phyloP scores from a whole-genome alignment of 1,140 invertebrate genomes.

The Drosophila pandora region DNA sequence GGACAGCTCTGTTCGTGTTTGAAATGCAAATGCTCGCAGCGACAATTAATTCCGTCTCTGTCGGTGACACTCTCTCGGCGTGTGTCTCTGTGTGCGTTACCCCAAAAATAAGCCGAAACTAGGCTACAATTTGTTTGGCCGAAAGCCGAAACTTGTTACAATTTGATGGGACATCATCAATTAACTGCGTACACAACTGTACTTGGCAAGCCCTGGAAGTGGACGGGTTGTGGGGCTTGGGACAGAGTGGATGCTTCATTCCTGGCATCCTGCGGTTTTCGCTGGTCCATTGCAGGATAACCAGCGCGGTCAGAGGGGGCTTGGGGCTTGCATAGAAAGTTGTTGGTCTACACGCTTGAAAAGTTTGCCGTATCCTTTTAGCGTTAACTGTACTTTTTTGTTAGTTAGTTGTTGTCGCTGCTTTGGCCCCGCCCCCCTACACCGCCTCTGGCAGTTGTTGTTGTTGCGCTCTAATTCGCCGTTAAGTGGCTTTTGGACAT shows the following conservation, averaged over 20 bases:
- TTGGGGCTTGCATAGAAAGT: conserved; percentile 21
- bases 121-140: conserved; percentile 48
- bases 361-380: conserved; percentile 73
- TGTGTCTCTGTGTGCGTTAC: conserved; percentile 1
- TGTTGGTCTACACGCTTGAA: conserved; percentile 43
- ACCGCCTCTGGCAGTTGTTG: conserved; percentile 28
- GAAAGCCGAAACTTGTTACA: conserved; percentile 43
- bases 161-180: conserved; percentile 52
- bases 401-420: conserved; percentile 61
- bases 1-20: conserved; percentile 23
- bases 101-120: conserved; percentile 14
- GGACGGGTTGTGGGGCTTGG: not conserved
- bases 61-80: not conserved
- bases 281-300: conserved; percentile 31
- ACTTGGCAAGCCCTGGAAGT: conserved; percentile 12
- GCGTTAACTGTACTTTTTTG: conserved; percentile 75
- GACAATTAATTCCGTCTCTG: conserved; percentile 41
- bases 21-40: conserved; percentile 43
- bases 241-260: not conserved
- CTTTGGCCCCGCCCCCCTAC: conserved; percentile 1
- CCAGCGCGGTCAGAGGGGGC: not conserved
- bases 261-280: conserved; percentile 24
- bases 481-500: conserved; percentile 81
- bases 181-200: conserved; percentile 52
- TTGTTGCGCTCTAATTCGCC: conserved; percentile 74